Percentiles rank a stretch among this genome's conserved stretches.
Evolutionary conservation across 2,113 vertebrate genomes (phyloP).

Genomic region (Egretta garzetta): DNA sequence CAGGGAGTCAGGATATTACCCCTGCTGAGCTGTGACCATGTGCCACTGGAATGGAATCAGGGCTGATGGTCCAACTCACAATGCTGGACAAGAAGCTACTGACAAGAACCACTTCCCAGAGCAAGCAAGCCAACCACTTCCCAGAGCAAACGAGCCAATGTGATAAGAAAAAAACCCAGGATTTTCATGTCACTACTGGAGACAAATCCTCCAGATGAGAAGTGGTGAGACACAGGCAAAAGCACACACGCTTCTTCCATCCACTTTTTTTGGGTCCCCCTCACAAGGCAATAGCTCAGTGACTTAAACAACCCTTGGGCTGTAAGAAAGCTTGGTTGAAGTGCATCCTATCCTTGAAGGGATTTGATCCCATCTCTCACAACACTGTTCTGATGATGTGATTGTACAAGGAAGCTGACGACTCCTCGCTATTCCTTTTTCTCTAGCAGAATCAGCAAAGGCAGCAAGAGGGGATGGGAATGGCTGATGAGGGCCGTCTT

Average conservation of each 20-base stretch:
- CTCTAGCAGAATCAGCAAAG: not conserved
- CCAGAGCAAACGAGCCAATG: not conserved
- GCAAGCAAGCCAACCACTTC: not conserved
- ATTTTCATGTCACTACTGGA: not conserved
- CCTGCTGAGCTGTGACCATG: not conserved
- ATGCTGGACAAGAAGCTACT: not conserved
- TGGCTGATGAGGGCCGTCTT: not conserved
- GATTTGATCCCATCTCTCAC: not conserved
- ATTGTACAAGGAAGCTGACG: not conserved
- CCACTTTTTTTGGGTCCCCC: not conserved
- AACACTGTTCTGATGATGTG: not conserved
- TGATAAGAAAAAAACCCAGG: accelerated
- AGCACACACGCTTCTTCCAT: accelerated
- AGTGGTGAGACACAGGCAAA: not conserved
- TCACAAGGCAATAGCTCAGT: not conserved
- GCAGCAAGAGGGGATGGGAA: not conserved
- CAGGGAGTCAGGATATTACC: not conserved
- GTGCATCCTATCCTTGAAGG: not conserved
- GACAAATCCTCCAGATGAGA: not conserved
- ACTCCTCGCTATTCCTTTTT: not conserved
- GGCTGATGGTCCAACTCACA: not conserved
- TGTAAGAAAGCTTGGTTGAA: not conserved
- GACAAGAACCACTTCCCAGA: not conserved
- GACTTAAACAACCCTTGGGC: not conserved
- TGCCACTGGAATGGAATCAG: not conserved